A percentile compares a stretch with the other conserved stretches of the same genome.
Conservation (phyloP, 2,888 invertebrate species). For the Monopis laevigella region DNA sequence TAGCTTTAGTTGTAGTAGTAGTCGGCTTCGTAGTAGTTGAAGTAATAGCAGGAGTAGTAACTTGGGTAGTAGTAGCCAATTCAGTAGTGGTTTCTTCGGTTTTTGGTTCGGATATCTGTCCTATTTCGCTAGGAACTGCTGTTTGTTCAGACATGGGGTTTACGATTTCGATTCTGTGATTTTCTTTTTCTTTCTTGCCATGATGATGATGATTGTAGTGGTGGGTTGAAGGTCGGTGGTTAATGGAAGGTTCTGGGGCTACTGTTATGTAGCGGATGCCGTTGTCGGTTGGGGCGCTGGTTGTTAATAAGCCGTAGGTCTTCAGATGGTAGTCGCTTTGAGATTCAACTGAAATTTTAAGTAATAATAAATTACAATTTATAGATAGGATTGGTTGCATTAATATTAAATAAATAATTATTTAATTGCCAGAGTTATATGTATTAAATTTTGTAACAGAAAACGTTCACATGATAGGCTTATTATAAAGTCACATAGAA, state of each 20-base stretch:
- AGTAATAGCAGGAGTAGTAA: slow-evolving; percentile 50
- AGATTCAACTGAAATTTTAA: slow-evolving; percentile 76
- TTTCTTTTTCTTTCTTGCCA: slow-evolving; percentile 37
- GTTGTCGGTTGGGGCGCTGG: slow-evolving; percentile 50
- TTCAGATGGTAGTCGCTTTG: slow-evolving; percentile 86
- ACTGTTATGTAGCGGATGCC: slow-evolving; percentile 57
- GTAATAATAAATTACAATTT: too few species aligned
- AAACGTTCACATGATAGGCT: too few species aligned
- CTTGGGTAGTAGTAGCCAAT: slow-evolving; percentile 32
- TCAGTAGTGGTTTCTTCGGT: slow-evolving; percentile 34
- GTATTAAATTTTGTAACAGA: too few species aligned
- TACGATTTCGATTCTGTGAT: slow-evolving; percentile 42
- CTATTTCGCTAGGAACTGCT: slow-evolving; percentile 44
- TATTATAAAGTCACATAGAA: too few species aligned
- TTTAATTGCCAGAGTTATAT: too few species aligned
- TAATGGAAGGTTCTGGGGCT: slow-evolving; percentile 42
- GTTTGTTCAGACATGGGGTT: slow-evolving; percentile 59
- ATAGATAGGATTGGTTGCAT: too few species aligned
- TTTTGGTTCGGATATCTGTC: slow-evolving; percentile 51
- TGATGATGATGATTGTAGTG: slow-evolving; percentile 45
- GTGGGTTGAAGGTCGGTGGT: slow-evolving; percentile 52
- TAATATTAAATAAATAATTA: too few species aligned
- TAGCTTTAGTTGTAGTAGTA: slow-evolving; percentile 33
- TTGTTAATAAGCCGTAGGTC: slow-evolving; percentile 50
- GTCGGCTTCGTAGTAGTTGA: slow-evolving; percentile 41